These are phyloP conservation scores for Choreutis nemorana DNA, from an alignment of 2,888 invertebrate species.

Conservation along the genomic window DNA sequence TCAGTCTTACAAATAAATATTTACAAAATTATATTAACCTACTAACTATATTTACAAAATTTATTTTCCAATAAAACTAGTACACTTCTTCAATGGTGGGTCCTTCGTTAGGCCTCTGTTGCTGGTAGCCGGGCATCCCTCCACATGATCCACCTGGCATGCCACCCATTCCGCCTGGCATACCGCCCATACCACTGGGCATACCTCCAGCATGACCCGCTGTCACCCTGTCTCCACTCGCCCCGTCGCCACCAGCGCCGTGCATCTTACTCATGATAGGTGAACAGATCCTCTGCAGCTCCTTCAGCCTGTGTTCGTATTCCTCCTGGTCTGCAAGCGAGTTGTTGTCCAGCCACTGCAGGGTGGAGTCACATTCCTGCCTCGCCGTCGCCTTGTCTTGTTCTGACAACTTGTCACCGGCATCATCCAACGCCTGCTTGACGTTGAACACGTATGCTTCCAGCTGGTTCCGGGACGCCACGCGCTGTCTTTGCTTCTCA, in stretches of 20 bases:
- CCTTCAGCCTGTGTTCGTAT: conserved; percentile 68
- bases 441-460: conserved; percentile 76
- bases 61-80: conserved; percentile 14
- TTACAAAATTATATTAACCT: no score
- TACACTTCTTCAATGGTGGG: conserved; percentile 42
- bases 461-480: conserved; percentile 74
- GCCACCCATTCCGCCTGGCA: no score
- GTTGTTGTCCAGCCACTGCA: conserved; percentile 78
- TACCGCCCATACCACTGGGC: no score
- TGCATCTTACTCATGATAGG: conserved; percentile 68
- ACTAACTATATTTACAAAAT: no score
- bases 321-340: conserved; percentile 70
- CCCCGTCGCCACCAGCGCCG: conserved; percentile 55
- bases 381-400: conserved; percentile 66
- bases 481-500: conserved; percentile 71
- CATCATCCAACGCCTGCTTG: conserved; percentile 73
- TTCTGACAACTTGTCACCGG: conserved; percentile 65
- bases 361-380: conserved; percentile 64
- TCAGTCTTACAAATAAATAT: no score
- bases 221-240: no score
- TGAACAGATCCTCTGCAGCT: conserved; percentile 64
- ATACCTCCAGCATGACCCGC: conserved; percentile 13
- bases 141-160: no score
- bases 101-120: no score
- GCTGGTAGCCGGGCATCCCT: conserved; percentile 13